Base-by-base conservation (phyloP, 2,113 vertebrate species). In the Protobothrops mucrosquamatus region DNA sequence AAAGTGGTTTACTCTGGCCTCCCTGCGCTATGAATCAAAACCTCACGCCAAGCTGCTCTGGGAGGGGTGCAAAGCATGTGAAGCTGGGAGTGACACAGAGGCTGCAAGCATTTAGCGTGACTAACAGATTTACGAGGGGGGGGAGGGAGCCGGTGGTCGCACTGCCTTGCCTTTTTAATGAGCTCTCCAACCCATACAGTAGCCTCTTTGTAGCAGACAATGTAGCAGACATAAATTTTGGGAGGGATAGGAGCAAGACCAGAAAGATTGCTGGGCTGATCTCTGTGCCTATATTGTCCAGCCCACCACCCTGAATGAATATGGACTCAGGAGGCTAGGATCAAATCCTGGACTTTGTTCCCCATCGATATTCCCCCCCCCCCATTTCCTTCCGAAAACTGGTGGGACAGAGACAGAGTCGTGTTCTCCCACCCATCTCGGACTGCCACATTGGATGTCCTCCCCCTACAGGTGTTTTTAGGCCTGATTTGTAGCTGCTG, bases 71-170 rank as follows among this genome's bases (percentile, higher is more conserved):
- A 81, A 64, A 54, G 92, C 74, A 18, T 29, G 1, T 43, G 74
- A 46, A 88, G 91, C 43, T 51, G 51, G 57, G 46, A 43, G 61
- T 34, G 52, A 56, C 92, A 43, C 61, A 52, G 54, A 15, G 74
- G 59, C 74, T 91, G 69, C 87, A 64, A 48, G 88, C 57, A 51
- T 92, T 92, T 89, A 69, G 93, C 57, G 51, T 74, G 93, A 92
- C 93, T 74, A 90, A 90, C 88, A 94, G 93, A 94, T 94, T 94
- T 94, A 94, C 6, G 93, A 92, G 88, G 81, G 48, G 81, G 48
- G 91, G 91, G 91, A 94, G 91, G 26, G 88, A 92, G 91, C 91
- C 39, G 48, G 57, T 48, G 88, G 91, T 74, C n/a, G 14, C 88
- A n/a, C 43, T 23, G 24, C 48, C 29, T 91, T 88, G 92, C 89